phyloP scores from a whole-genome alignment of 1,140 invertebrate species.

The Lepidurus apus region DNA sequence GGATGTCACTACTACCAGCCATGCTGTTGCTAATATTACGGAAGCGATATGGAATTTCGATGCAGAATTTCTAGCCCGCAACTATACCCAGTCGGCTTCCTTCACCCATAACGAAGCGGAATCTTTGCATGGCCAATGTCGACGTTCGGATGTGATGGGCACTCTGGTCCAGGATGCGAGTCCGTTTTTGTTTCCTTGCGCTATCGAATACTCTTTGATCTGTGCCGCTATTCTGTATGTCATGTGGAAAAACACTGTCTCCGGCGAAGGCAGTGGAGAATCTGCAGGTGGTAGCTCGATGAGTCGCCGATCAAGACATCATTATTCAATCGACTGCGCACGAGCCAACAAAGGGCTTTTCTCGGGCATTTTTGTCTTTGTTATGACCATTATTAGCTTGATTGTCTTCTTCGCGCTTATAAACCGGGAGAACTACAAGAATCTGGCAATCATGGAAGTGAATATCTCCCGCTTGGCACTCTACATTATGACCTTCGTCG shows the following conservation, averaged over 20 bases:
- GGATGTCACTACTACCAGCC: conserved; percentile 19
- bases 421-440: conserved; percentile 50
- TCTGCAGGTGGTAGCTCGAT: not conserved
- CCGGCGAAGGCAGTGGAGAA: conserved; percentile 1
- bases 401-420: conserved; percentile 87
- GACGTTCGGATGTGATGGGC: conserved; percentile 56
- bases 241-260: conserved; percentile 55
- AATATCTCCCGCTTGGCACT: conserved; percentile 84
- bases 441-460: conserved; percentile 68
- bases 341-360: conserved; percentile 52
- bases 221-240: conserved; percentile 60
- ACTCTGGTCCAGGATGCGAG: conserved; percentile 57
- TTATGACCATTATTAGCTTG: conserved; percentile 75
- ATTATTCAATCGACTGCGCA: conserved; percentile 52
- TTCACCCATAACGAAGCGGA: not conserved
- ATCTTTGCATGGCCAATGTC: conserved; percentile 59
- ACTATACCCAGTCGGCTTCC: not conserved
- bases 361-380: conserved; percentile 50
- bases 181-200: conserved; percentile 63
- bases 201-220: conserved; percentile 67
- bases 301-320: conserved; percentile 40
- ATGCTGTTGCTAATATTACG: not conserved
- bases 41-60: conserved; percentile 2
- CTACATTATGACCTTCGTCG: conserved; percentile 76
- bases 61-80: conserved; percentile 29